Evolutionary conservation across 1,140 invertebrate genomes (phyloP).

Genomic region (Dendroctonus valens): DNA sequence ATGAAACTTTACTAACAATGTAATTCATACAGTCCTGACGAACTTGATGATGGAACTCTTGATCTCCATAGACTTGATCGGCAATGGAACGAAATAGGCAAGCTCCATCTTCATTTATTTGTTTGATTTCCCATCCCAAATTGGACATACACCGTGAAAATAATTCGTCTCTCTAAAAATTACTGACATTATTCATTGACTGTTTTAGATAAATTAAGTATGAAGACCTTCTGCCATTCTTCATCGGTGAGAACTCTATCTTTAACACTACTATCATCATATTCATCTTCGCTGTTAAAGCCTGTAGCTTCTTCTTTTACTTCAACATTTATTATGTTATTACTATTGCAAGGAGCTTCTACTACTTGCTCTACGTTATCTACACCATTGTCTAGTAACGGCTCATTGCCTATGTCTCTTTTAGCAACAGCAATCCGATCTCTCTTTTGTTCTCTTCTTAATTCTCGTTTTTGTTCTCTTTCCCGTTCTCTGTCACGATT

Average conservation of each 20-base stretch:
- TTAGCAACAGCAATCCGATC: slow-evolving; percentile 40
- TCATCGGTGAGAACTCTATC: slow-evolving; percentile 44
- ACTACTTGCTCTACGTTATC: slow-evolving; percentile 34
- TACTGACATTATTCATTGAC: not conserved
- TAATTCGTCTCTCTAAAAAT: slow-evolving; percentile 46
- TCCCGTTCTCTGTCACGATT: slow-evolving; percentile 42
- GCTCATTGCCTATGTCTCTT: slow-evolving; percentile 39
- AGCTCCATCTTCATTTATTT: slow-evolving; percentile 90
- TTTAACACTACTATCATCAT: slow-evolving; percentile 44
- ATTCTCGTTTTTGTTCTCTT: slow-evolving; percentile 42
- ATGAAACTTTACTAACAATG: slow-evolving; percentile 67
- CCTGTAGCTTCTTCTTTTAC: slow-evolving; percentile 48
- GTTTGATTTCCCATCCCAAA: slow-evolving; percentile 80
- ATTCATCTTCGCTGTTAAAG: slow-evolving; percentile 51
- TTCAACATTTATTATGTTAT: slow-evolving; percentile 35
- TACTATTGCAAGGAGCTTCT: slow-evolving; percentile 40
- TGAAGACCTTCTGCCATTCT: slow-evolving; percentile 48
- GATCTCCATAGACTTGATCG: slow-evolving; percentile 91
- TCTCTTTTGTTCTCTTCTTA: slow-evolving; percentile 41
- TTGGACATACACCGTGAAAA: slow-evolving; percentile 74
- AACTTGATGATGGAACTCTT: slow-evolving; percentile 86
- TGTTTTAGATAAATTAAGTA: not conserved
- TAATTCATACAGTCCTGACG: slow-evolving; percentile 91
- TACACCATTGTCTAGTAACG: slow-evolving; percentile 36
- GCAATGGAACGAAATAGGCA: slow-evolving; percentile 90